phyloP scores from a whole-genome alignment of 2,888 invertebrate species.

The Cactoblastis cactorum region DNA sequence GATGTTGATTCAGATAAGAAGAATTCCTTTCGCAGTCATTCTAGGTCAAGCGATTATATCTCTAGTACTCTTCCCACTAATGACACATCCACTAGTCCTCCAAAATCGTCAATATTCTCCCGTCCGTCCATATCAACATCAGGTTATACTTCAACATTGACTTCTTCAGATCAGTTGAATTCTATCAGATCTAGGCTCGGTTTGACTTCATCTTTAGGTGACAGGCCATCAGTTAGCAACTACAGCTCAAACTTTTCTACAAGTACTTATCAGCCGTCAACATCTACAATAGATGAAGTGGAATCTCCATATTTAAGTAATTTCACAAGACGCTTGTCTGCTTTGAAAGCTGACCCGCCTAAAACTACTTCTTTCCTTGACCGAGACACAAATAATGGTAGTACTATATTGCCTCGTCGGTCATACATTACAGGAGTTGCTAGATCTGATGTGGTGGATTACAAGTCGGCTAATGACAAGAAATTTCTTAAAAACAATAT shows the following conservation, averaged over 20 bases:
- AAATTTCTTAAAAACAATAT: conserved; percentile 80
- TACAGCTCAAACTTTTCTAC: conserved; percentile 50
- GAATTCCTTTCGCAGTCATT: conserved; percentile 56
- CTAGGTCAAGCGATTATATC: conserved; percentile 65
- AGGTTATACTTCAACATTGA: conserved; percentile 47
- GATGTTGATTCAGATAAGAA: conserved; percentile 79
- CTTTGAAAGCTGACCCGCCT: conserved; percentile 60
- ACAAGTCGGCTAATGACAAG: conserved; percentile 63
- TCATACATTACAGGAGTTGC: conserved; percentile 59
- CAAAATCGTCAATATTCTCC: conserved; percentile 59
- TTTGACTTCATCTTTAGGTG: conserved; percentile 62
- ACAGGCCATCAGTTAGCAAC: conserved; percentile 49
- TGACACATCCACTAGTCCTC: conserved; percentile 53
- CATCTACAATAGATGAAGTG: conserved; percentile 69
- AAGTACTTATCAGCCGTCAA: conserved; percentile 56
- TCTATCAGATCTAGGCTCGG: conserved; percentile 80
- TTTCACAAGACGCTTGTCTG: conserved; percentile 81
- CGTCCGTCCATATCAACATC: conserved; percentile 58
- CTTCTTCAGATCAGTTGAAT: conserved; percentile 76
- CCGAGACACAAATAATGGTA: conserved; percentile 63
- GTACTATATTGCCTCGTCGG: conserved; percentile 52
- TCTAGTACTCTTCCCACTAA: conserved; percentile 58
- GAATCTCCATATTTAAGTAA: conserved; percentile 86
- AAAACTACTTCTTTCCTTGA: conserved; percentile 49
- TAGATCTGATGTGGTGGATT: conserved; percentile 59